These are phyloP conservation scores for Gnatocerus cornutus DNA, from an alignment of 2,888 invertebrate genomes.

Conservation along the genomic window DNA sequence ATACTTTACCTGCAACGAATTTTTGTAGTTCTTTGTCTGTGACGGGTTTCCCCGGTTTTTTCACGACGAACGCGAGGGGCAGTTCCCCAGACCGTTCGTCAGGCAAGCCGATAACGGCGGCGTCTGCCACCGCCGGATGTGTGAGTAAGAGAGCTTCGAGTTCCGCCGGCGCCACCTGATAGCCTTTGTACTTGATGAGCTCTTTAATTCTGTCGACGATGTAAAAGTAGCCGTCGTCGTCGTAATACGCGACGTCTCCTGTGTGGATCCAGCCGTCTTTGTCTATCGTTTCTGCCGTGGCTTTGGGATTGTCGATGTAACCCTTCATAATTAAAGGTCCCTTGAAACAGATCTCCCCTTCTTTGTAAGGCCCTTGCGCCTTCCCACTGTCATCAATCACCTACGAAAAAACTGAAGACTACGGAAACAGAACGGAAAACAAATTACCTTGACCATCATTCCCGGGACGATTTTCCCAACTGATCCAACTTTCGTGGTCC, in stretches of 20 bases:
- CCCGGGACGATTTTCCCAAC: slow-evolving; percentile 81
- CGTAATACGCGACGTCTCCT: slow-evolving; percentile 90
- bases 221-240: slow-evolving; percentile 84
- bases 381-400: slow-evolving; percentile 78
- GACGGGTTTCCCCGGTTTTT: slow-evolving; percentile 72
- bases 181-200: slow-evolving; percentile 90
- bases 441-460: slow-evolving; percentile 75
- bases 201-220: slow-evolving; percentile 93
- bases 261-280: slow-evolving; percentile 85
- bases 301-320: slow-evolving; percentile 82
- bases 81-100: slow-evolving; percentile 84
- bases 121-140: slow-evolving; percentile 82
- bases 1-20: slow-evolving; percentile 71
- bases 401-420: slow-evolving; percentile 51
- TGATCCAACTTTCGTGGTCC: slow-evolving; percentile 74
- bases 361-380: slow-evolving; percentile 77
- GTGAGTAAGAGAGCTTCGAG: slow-evolving; percentile 85
- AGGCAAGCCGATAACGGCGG: slow-evolving; percentile 87
- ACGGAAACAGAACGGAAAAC: not conserved
- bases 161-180: slow-evolving; percentile 88
- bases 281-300: slow-evolving; percentile 81
- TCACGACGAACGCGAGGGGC: slow-evolving; percentile 85
- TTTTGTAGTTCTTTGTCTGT: slow-evolving; percentile 69
- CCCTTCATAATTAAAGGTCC: slow-evolving; percentile 83
- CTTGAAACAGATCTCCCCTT: slow-evolving; percentile 90